Percentiles rank a stretch among this genome's conserved stretches.
Evolutionary conservation across 2,113 vertebrate species (phyloP).

Genomic region (Sceloporus tristichus): DNA sequence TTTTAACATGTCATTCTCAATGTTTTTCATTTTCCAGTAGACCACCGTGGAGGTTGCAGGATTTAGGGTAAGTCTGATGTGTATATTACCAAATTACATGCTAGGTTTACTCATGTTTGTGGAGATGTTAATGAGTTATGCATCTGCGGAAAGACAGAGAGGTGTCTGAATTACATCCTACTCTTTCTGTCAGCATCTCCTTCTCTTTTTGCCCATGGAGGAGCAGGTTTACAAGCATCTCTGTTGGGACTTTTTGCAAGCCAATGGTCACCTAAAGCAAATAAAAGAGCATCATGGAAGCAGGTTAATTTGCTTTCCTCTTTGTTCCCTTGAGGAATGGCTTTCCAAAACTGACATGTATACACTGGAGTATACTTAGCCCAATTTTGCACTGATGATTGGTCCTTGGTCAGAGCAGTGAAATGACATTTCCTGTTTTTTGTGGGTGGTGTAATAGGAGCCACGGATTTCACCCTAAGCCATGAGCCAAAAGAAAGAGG

Average conservation of each 20-base stretch:
- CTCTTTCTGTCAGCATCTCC: background rate
- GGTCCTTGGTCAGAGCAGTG: slow-evolving; percentile 72
- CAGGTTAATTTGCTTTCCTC: slow-evolving; percentile 33
- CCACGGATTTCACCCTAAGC: slow-evolving; percentile 82
- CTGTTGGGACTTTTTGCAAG: slow-evolving; percentile 31
- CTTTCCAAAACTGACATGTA: slow-evolving; percentile 50
- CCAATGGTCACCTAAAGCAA: slow-evolving; percentile 33
- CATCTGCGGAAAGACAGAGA: background rate
- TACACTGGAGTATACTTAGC: slow-evolving; percentile 64
- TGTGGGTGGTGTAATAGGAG: slow-evolving; percentile 80
- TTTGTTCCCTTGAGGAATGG: slow-evolving; percentile 31
- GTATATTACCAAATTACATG: background rate
- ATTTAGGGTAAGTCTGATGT: background rate
- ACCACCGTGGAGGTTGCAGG: background rate
- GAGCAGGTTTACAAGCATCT: background rate
- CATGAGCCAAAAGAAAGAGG: slow-evolving; percentile 83
- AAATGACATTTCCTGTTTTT: slow-evolving; percentile 81
- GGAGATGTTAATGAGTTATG: background rate
- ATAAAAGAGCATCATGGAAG: background rate
- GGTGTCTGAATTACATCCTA: background rate
- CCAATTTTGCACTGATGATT: slow-evolving; percentile 70
- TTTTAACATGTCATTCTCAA: background rate
- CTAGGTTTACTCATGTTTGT: background rate
- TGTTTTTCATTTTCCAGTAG: slow-evolving; percentile 14
- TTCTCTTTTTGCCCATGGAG: background rate